Evolutionary conservation across 2,888 invertebrate genomes (phyloP).

Genomic region (Trypoxylon attenuatum): DNA sequence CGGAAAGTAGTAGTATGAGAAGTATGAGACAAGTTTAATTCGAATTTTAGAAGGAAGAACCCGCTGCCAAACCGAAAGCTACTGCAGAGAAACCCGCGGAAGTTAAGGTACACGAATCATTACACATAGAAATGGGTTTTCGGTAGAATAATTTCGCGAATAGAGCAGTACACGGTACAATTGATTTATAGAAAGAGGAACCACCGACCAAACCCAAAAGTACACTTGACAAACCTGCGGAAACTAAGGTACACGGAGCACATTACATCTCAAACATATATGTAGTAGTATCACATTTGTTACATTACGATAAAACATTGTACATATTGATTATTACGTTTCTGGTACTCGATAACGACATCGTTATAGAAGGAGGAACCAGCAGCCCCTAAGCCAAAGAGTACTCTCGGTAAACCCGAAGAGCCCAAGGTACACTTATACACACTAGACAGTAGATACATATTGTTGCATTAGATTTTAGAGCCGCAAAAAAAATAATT

Average conservation of each 20-base stretch:
- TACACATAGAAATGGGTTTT: not conserved
- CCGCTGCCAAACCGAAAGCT: conserved; percentile 28
- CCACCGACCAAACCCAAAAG: conserved; percentile 37
- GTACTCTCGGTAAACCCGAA: conserved; percentile 51
- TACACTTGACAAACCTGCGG: conserved; percentile 47
- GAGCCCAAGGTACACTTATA: conserved; percentile 56
- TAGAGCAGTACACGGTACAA: not conserved
- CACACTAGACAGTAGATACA: not conserved
- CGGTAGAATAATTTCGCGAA: not conserved
- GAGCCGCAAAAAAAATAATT: too few species aligned
- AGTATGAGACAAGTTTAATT: not conserved
- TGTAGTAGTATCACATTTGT: too few species aligned
- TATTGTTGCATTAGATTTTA: too few species aligned
- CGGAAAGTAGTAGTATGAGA: not conserved
- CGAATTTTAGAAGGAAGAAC: conserved; percentile 38
- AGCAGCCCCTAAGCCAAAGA: conserved; percentile 55
- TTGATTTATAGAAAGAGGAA: conserved; percentile 40
- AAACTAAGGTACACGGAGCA: conserved; percentile 52
- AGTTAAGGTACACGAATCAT: conserved; percentile 55
- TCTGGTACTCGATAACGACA: too few species aligned
- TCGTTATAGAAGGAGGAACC: conserved; percentile 47
- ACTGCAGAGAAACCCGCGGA: conserved; percentile 47
- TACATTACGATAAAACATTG: too few species aligned
- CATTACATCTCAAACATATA: too few species aligned
- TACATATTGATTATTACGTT: too few species aligned